Evolutionary conservation across 2,888 invertebrate genomes (phyloP), one percentile per base, ranked within the genome.

Genomic region (Pardosa pseudoannulata): DNA sequence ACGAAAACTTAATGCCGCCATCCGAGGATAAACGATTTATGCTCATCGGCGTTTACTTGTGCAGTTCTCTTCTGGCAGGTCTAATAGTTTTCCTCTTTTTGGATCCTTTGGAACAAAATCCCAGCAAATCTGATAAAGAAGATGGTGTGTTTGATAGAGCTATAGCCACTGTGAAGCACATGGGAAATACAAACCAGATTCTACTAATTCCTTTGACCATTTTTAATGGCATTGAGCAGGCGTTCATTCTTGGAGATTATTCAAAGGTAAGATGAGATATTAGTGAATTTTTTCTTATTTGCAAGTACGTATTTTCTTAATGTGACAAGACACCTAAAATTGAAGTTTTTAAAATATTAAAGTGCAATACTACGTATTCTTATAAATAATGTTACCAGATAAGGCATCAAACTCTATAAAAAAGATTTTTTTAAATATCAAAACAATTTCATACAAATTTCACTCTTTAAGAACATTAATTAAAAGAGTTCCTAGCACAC

Each of bases 221-320:
- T 74, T 99, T 97, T 95, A 98, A 98, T 90, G 98, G 98, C 82
- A 96, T 99, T 94, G 98, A 98, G 91, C 98, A 98, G 91, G 98
- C 98, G 0, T 98, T 98, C 92, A 96, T 98, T 89, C 96, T 96
- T 27, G 98, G 97, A 0, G 92, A 93, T 67, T 93, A 91, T 89
- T 93, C 93, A 0, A 92, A 92, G 89, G 93, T 93, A 89, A 76
- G n/a, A n/a, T n/a, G n/a, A n/a, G n/a, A n/a, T n/a, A n/a, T n/a
- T n/a, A n/a, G n/a, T n/a, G n/a, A n/a, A n/a, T n/a, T n/a, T n/a
- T n/a, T n/a, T n/a, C n/a, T n/a, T n/a, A n/a, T n/a, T n/a, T n/a
- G n/a, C n/a, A n/a, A n/a, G n/a, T n/a, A n/a, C n/a, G n/a, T n/a
- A n/a, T n/a, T n/a, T n/a, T n/a, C n/a, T n/a, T n/a, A n/a, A n/a